Conservation (phyloP, 2,797 vertebrate genomes). For the Holocentrus rufus region DNA sequence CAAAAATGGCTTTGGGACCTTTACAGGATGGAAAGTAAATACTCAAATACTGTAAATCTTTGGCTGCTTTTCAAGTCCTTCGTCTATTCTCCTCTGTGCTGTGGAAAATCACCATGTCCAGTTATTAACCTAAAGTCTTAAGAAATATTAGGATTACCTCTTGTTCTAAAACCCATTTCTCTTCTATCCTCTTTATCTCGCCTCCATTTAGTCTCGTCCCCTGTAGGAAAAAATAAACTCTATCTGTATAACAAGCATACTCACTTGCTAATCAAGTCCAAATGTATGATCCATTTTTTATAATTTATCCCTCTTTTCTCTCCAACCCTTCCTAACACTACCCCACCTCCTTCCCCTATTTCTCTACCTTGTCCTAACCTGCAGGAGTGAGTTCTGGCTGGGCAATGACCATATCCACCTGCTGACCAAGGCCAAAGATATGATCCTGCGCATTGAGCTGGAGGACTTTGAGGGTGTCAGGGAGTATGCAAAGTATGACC, state of each 20-base stretch:
- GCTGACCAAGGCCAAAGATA: conserved; percentile 92
- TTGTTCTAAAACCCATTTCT: conserved; percentile 47
- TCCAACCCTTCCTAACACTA: background rate
- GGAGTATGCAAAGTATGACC: conserved; percentile 90
- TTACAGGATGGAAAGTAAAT: background rate
- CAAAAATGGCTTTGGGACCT: background rate
- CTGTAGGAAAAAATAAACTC: conserved; percentile 42
- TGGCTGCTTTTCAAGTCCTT: conserved; percentile 9
- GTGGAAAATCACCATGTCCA: conserved; percentile 33
- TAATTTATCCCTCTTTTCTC: conserved; percentile 23
- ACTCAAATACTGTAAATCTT: background rate
- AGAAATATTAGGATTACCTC: conserved; percentile 38
- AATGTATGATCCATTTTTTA: conserved; percentile 15
- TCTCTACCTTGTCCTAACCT: conserved; percentile 13
- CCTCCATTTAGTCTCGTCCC: conserved; percentile 11
- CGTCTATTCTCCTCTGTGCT: conserved; percentile 12
- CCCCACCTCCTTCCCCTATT: too few species aligned
- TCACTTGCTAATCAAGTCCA: conserved; percentile 37
- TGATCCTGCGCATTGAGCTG: conserved; percentile 92
- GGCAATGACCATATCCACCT: conserved; percentile 96
- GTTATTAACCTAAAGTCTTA: conserved; percentile 36
- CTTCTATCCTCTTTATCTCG: conserved; percentile 20
- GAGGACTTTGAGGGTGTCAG: conserved; percentile 90
- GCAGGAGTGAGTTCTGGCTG: conserved; percentile 91
- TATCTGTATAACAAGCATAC: conserved; percentile 32